Evolutionary conservation across 2,888 invertebrate species (phyloP).

Genomic region (Megaustenia siamemsis): DNA sequence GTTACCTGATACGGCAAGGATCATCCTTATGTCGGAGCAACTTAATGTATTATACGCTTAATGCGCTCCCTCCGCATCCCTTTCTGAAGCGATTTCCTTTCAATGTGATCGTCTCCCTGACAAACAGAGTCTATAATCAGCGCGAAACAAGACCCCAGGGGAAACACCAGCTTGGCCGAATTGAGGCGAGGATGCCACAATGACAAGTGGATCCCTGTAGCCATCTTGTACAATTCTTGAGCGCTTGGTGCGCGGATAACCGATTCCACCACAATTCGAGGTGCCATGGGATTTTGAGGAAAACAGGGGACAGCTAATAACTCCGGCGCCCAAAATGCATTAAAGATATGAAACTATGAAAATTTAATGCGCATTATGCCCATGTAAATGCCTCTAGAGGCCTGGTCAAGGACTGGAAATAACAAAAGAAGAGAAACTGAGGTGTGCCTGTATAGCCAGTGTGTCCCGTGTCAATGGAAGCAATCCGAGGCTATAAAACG

Average conservation of each 20-base stretch:
- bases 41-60: conserved; percentile 14
- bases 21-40: conserved; percentile 6
- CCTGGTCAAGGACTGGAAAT: conserved; percentile 32
- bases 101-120: conserved; percentile 30
- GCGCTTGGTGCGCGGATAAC: neutral
- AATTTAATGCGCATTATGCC: conserved; percentile 62
- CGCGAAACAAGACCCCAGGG: conserved; percentile 19
- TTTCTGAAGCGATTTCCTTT: neutral
- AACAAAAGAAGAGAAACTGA: conserved; percentile 11
- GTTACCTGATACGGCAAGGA: conserved; percentile 18
- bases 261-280: conserved; percentile 20
- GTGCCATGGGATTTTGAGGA: neutral
- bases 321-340: conserved; percentile 49
- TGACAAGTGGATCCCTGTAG: conserved; percentile 47
- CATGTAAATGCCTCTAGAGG: conserved; percentile 49
- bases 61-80: conserved; percentile 4
- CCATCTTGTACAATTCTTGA: conserved; percentile 47
- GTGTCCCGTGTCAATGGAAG: neutral
- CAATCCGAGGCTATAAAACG: conserved; percentile 17
- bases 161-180: conserved; percentile 7
- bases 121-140: conserved; percentile 40
- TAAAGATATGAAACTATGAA: conserved; percentile 65
- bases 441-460: conserved; percentile 1
- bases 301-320: conserved; percentile 38
- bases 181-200: conserved; percentile 23